Base-by-base conservation (phyloP, 1,140 invertebrate genomes). In the Zaprionus lachaisei region DNA sequence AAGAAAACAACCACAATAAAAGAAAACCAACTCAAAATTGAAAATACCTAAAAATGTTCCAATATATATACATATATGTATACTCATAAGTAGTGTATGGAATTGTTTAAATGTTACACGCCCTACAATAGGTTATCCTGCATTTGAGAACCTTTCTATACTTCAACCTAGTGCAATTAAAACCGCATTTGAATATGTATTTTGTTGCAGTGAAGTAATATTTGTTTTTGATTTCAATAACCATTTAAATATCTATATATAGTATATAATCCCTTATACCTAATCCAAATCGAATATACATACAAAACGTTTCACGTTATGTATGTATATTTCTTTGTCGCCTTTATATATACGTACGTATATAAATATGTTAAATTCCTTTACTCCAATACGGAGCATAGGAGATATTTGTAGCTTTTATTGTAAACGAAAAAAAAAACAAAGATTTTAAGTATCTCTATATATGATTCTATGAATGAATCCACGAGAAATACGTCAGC, bases 91-190 rank as follows among this genome's bases (percentile, higher is more conserved):
- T 87, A 87, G 84, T 89, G 84, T 84, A 89, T 87, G 81, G 58
- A 89, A 72, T 89, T 83, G 84, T 83, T 89, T 87, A 79, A 84
- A 89, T 89, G 84, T 89, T 83, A 81, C 65, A 81, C 83, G 80
- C 81, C 74, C 75, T 72, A 58, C 67, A 72, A 58, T 81, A 87
- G 84, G 83, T 68, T 72, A 78, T 87, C 81, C 84, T 75, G 84
- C 85, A 90, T 87, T 87, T 64, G 55, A 84, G 72, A 87, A 81
- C 85, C 78, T 74, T 73, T 83, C 57, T 31, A 80, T 84, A 80
- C 71, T 85, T 84, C 74, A 89, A 87, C 71, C 62, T 87, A 87
- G 81, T 84, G 79, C 74, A 81, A 89, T 89, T 87, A 57, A 79
- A 81, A 67, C 58, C 81, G 81, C 84, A 87, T 89, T 89, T 84